Base-by-base conservation (phyloP, 2,888 invertebrate genomes). In the Desoria tigrina region DNA sequence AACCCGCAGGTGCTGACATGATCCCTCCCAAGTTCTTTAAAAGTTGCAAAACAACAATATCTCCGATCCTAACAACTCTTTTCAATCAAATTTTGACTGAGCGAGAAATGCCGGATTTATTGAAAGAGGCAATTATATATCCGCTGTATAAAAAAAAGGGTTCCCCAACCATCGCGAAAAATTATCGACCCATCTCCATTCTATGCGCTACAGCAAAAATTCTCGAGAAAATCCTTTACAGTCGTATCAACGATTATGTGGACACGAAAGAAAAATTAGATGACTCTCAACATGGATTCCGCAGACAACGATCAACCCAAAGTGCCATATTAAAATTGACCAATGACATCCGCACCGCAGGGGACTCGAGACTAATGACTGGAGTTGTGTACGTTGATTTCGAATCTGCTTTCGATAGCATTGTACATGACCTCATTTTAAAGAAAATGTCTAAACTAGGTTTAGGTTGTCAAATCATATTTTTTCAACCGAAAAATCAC, bases 131-230 rank as follows among this genome's bases (percentile, higher is more conserved):
- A 28, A n/a, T 42, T 11, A 26, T 59, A 14, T 53, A 7, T 6
- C 60, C 64, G 0, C n/a, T 64, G 0, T 64, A 64, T 37, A 64
- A 64, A 42, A 1, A 32, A 18, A 64, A 59, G 42, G 59, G 59
- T n/a, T 28, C 57, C 16, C 2, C n/a, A 26, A 16, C 18, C 14
- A 28, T 0, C 18, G 2, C 23, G 7, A 3, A 27, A 37, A 63
- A 57, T n/a, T 63, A 63, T 18, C 9, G 63, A 7, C 63, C 63
- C 2, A 63, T 63, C 2, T 57, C 49, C n/a, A 49, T 63, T 42
- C 42, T 27, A 2, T 27, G 37, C 1, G 21, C 57, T 1, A 14
- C 28, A 26, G 37, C 49, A 28, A 42, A 63, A 63, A 49, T 49
- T 14, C 24, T 63, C 2, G 63, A 63, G 23, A 56, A 45, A 49